phyloP scores from a whole-genome alignment of 2,113 vertebrate genomes.

The Cebidichthys violaceus region DNA sequence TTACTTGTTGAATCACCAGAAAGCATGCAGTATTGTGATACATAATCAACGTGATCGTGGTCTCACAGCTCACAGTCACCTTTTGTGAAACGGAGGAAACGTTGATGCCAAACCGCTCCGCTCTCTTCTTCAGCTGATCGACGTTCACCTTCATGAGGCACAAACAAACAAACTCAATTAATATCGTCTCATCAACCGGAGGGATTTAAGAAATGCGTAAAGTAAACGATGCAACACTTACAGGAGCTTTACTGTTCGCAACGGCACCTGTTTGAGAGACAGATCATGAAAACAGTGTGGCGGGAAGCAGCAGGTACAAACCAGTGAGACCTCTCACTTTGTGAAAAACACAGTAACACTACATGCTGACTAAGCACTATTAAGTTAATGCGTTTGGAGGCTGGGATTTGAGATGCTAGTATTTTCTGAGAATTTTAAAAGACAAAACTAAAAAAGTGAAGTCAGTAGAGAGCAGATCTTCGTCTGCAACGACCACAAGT shows the following conservation, averaged over 20 bases:
- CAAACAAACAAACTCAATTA: neutral
- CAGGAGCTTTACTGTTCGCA: slow-evolving; percentile 73
- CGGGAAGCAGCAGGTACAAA: neutral
- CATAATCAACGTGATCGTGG: neutral
- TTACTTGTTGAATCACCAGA: too few relatives aligned
- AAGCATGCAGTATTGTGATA: neutral
- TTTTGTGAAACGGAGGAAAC: slow-evolving; percentile 93
- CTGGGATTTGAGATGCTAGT: neutral
- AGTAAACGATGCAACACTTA: slow-evolving; percentile 57
- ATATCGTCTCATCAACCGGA: neutral
- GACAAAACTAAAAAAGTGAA: too few relatives aligned
- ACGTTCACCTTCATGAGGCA: slow-evolving; percentile 84
- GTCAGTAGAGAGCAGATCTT: too few relatives aligned
- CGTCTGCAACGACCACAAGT: too few relatives aligned
- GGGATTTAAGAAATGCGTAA: neutral
- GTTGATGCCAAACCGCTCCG: slow-evolving; percentile 92
- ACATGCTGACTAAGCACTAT: neutral
- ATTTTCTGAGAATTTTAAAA: neutral
- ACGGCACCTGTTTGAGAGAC: slow-evolving; percentile 60
- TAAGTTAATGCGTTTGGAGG: neutral
- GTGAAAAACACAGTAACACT: neutral
- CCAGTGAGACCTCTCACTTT: neutral
- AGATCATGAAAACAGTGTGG: neutral
- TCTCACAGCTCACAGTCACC: slow-evolving; percentile 75
- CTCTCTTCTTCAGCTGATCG: slow-evolving; percentile 93